Evolutionary conservation across 2,797 vertebrate genomes (phyloP).

Genomic region (Antrozous pallidus): DNA sequence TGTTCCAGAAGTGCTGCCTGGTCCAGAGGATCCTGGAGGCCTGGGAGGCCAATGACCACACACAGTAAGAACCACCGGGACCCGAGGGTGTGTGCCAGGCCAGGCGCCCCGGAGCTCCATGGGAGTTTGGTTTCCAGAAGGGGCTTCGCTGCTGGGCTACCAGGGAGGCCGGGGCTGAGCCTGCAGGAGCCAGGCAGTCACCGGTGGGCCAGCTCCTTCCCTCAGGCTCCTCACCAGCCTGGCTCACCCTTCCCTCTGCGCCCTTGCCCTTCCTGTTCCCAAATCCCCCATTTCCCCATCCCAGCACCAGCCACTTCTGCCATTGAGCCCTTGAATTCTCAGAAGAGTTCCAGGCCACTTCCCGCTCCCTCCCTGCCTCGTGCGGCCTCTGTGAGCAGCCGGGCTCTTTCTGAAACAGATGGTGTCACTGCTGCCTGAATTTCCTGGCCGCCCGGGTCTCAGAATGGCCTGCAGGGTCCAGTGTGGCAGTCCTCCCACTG

Average conservation of each 20-base stretch:
- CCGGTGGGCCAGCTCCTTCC: background rate
- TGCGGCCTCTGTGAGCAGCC: background rate
- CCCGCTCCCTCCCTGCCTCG: no score
- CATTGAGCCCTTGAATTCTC: background rate
- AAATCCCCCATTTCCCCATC: rapidly evolving
- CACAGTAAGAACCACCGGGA: constrained; percentile 88
- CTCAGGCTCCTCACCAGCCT: background rate
- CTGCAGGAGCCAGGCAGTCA: background rate
- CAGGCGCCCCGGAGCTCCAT: rapidly evolving
- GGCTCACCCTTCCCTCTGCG: background rate
- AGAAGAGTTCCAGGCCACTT: no score
- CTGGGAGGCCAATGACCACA: constrained; percentile 97
- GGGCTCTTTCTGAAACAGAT: background rate
- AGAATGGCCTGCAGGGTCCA: background rate
- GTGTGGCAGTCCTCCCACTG: background rate
- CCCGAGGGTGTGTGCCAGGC: background rate
- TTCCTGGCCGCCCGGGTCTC: background rate
- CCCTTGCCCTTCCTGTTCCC: background rate
- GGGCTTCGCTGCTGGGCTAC: background rate
- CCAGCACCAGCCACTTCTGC: background rate
- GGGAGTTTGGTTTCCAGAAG: background rate
- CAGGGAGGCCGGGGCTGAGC: background rate
- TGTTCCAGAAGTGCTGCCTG: constrained; percentile 95
- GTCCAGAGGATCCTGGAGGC: constrained; percentile 96
- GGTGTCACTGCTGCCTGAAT: background rate